phyloP scores from a whole-genome alignment of 2,797 vertebrate genomes.

The Phylloscopus collybita region DNA sequence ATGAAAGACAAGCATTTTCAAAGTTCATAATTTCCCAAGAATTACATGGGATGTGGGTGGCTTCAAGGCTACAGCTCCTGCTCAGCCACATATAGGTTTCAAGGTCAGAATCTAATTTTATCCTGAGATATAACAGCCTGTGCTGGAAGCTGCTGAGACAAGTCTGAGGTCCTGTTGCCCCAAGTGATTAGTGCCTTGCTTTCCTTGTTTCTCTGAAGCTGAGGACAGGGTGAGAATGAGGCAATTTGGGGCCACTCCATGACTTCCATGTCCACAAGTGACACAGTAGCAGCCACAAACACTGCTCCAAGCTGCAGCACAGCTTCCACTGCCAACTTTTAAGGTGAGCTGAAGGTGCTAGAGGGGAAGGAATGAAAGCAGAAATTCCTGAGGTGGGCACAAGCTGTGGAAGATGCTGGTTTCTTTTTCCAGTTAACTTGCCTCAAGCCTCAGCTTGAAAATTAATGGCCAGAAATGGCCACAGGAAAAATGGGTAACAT shows the following conservation, averaged over 20 bases:
- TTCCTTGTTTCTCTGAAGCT: background rate
- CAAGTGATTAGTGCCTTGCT: background rate
- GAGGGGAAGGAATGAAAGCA: background rate
- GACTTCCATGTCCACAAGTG: background rate
- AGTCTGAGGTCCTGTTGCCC: background rate
- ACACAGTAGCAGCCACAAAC: background rate
- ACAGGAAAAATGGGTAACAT: too few species aligned
- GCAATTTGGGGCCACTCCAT: rapidly evolving
- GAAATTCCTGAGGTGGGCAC: rapidly evolving
- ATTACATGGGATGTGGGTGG: slow-evolving; percentile 27
- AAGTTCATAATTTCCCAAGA: slow-evolving; percentile 7
- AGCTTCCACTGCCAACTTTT: background rate
- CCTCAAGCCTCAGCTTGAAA: background rate
- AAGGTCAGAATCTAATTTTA: slow-evolving; percentile 46
- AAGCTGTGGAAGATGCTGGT: rapidly evolving
- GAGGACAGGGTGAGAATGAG: rapidly evolving
- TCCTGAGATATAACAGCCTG: background rate
- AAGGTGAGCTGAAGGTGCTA: background rate
- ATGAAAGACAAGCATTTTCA: slow-evolving; percentile 6
- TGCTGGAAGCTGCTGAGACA: background rate
- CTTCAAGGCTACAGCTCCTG: slow-evolving; percentile 32
- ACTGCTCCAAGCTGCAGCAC: background rate
- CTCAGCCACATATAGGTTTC: slow-evolving; percentile 12
- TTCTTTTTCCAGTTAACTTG: background rate
- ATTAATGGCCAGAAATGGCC: too few species aligned